phyloP scores from a whole-genome alignment of 92 coral and sea anemone genomes.

The Anthopleura xanthogrammica region DNA sequence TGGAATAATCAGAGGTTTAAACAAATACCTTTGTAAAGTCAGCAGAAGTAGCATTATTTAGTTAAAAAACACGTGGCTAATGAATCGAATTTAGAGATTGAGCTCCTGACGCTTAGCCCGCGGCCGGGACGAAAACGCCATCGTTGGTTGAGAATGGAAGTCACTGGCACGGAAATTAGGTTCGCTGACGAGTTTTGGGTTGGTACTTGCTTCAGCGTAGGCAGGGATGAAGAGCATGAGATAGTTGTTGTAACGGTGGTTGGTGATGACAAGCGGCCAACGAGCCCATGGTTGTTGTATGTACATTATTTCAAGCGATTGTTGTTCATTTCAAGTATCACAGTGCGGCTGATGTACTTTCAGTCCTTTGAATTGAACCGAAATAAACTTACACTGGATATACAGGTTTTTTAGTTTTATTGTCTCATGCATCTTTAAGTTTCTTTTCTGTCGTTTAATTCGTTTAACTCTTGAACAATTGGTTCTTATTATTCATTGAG shows the following conservation, averaged over 20 bases:
- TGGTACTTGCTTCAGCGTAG: not conserved
- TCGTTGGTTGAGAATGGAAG: slow-evolving; percentile 3
- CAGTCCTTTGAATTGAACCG: not conserved
- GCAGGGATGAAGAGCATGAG: not conserved
- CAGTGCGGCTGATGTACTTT: not conserved
- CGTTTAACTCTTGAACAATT: not conserved
- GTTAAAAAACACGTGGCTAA: slow-evolving; percentile 40
- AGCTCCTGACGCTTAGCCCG: slow-evolving; percentile 34
- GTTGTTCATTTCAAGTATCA: not conserved
- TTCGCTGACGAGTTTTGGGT: not conserved
- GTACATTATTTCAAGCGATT: not conserved
- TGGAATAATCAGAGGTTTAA: slow-evolving; percentile 35
- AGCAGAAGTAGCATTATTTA: slow-evolving; percentile 26
- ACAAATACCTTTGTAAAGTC: slow-evolving; percentile 45
- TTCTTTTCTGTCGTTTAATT: not conserved
- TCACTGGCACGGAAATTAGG: slow-evolving; percentile 14
- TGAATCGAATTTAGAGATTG: not conserved
- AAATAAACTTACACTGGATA: not conserved
- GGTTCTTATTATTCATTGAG: not conserved
- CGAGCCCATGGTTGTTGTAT: not conserved
- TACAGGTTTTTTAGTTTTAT: not conserved
- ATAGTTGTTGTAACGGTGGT: not conserved
- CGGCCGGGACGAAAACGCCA: slow-evolving; percentile 30
- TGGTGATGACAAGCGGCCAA: not conserved
- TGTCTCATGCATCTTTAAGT: not conserved